Evolutionary conservation across 2,888 invertebrate species (phyloP).

Genomic region (Meiosimyza platycephala): DNA sequence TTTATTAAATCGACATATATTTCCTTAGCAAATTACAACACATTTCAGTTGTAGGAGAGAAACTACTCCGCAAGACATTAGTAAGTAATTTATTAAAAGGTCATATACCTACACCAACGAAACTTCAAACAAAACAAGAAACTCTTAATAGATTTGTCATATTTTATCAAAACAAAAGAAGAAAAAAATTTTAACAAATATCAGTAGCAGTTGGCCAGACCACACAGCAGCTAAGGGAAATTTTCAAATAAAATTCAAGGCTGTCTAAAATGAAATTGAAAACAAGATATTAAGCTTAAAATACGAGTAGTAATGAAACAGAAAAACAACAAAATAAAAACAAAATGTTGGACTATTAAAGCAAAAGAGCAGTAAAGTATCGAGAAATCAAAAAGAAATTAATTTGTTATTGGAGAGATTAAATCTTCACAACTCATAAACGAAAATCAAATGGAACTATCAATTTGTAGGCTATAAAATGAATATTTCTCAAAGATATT

Average conservation of each 20-base stretch:
- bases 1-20: too few relatives aligned
- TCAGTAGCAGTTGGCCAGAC: background rate
- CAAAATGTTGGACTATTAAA: background rate
- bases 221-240: background rate
- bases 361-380: too few relatives aligned
- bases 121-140: conserved; percentile 4
- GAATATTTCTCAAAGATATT: conserved; percentile 42
- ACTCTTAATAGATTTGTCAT: conserved; percentile 61
- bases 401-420: conserved; percentile 57
- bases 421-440: conserved; percentile 47
- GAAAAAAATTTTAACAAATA: conserved; percentile 40
- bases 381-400: conserved; percentile 49
- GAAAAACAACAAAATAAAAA: too few relatives aligned
- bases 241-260: conserved; percentile 5
- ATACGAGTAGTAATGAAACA: background rate
- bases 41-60: too few relatives aligned
- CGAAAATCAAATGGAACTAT: too few relatives aligned
- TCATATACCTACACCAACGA: too few relatives aligned
- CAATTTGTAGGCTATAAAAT: too few relatives aligned
- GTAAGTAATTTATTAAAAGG: too few relatives aligned
- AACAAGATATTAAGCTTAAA: conserved; percentile 54
- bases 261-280: conserved; percentile 55
- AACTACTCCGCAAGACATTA: too few relatives aligned
- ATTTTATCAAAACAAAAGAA: conserved; percentile 51
- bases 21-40: too few relatives aligned